Evolutionary conservation across 2,888 invertebrate genomes (phyloP).

Genomic region (Hypena proboscidalis): DNA sequence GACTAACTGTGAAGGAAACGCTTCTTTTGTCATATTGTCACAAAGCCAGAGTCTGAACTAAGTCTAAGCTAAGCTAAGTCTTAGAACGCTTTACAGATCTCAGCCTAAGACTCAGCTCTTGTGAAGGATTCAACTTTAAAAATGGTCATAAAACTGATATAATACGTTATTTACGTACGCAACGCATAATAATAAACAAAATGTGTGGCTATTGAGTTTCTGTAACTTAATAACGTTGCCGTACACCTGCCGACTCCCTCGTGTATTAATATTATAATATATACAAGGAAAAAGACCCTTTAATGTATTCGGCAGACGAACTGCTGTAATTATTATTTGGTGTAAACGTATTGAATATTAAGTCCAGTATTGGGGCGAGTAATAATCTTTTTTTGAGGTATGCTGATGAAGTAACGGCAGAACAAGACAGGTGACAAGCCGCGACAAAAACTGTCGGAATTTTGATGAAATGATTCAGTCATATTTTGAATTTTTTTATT

Average conservation of each 20-base stretch:
- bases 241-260: slow-evolving; percentile 70
- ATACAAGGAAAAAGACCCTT: slow-evolving; percentile 71
- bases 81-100: no score
- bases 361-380: slow-evolving; percentile 65
- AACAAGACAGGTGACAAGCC: slow-evolving; percentile 66
- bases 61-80: no score
- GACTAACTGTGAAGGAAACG: no score
- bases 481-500: slow-evolving; percentile 45
- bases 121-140: no score
- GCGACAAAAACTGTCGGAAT: slow-evolving; percentile 64
- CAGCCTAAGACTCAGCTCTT: no score
- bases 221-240: slow-evolving; percentile 72
- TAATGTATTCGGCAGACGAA: slow-evolving; percentile 74
- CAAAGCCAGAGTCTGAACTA: no score
- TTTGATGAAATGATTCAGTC: slow-evolving; percentile 60
- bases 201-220: slow-evolving; percentile 62
- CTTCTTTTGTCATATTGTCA: no score
- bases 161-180: slow-evolving; percentile 62
- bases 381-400: slow-evolving; percentile 74
- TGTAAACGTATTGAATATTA: slow-evolving; percentile 82
- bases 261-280: slow-evolving; percentile 75
- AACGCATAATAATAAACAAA: slow-evolving; percentile 64
- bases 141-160: no score
- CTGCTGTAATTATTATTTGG: slow-evolving; percentile 80
- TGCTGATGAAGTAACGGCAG: slow-evolving; percentile 74